Conservation (phyloP, 1,140 invertebrate genomes). For the Drosophila kohkoa region DNA sequence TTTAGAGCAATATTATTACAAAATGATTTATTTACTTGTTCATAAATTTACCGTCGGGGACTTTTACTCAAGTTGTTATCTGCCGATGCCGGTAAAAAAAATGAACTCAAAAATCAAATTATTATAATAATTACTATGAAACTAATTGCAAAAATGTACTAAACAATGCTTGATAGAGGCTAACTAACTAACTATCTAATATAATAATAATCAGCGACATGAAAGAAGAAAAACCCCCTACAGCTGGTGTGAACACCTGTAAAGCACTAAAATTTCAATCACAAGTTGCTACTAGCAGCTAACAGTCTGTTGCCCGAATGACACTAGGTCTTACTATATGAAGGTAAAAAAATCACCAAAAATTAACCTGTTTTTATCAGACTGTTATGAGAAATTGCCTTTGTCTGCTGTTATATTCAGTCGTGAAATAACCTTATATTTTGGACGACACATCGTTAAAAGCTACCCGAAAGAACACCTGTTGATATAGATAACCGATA, state of each 20-base stretch:
- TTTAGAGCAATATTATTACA: conserved; percentile 38
- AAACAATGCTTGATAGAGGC: conserved; percentile 12
- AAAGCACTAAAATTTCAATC: conserved; percentile 16
- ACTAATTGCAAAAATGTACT: conserved; percentile 37
- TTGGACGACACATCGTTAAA: conserved; percentile 12
- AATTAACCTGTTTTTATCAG: conserved; percentile 33
- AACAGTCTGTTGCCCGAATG: conserved; percentile 3
- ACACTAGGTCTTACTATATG: not conserved
- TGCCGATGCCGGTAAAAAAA: conserved; percentile 15
- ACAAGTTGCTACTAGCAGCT: conserved; percentile 11
- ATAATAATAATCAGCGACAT: conserved; percentile 11
- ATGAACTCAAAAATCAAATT: conserved; percentile 33
- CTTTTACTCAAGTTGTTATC: conserved; percentile 39
- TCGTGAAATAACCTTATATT: conserved; percentile 18
- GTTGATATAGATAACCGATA: conserved; percentile 36
- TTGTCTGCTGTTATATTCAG: conserved; percentile 18
- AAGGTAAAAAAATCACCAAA: conserved; percentile 31
- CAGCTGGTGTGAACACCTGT: conserved; percentile 18
- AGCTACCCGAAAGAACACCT: conserved; percentile 9
- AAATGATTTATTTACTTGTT: conserved; percentile 45
- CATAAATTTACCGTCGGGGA: conserved; percentile 28
- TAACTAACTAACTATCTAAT: conserved; percentile 19
- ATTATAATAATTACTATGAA: conserved; percentile 24
- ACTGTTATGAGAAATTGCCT: conserved; percentile 14
- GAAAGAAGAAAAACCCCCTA: conserved; percentile 34